phyloP scores from a whole-genome alignment of 2,797 vertebrate genomes.

The Cichlasoma orientale region DNA sequence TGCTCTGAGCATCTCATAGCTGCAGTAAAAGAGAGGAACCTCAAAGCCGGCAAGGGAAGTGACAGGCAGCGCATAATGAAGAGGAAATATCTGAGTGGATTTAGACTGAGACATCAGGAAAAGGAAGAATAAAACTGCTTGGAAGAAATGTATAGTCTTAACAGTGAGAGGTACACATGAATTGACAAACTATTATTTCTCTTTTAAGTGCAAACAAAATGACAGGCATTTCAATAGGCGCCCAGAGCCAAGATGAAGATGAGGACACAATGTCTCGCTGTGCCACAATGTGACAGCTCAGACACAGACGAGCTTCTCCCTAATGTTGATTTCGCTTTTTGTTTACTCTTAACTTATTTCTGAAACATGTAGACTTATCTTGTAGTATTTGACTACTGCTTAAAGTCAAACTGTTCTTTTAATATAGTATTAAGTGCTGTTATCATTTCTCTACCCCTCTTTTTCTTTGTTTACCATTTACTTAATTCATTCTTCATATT shows the following conservation, averaged over 20 bases:
- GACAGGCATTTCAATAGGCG: conserved; percentile 21
- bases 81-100: conserved; percentile 38
- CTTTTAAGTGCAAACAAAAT: conserved; percentile 31
- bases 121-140: conserved; percentile 12
- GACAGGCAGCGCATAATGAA: conserved; percentile 57
- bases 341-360: neutral
- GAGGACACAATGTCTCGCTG: conserved; percentile 28
- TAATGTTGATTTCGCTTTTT: neutral
- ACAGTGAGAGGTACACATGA: conserved; percentile 20
- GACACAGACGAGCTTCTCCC: conserved; percentile 6
- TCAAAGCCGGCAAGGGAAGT: conserved; percentile 46
- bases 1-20: conserved; percentile 60
- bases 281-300: conserved; percentile 34
- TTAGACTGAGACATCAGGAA: conserved; percentile 21
- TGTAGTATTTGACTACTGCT: neutral
- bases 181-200: conserved; percentile 59
- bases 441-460: neutral
- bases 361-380: neutral
- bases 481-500: neutral
- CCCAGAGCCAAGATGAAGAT: conserved; percentile 23
- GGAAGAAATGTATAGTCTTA: conserved; percentile 18
- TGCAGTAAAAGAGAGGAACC: conserved; percentile 54
- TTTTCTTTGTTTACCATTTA: neutral
- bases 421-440: neutral
- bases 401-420: neutral